Conservation (phyloP, 2,113 vertebrate genomes). For the Irena cyanogastra region DNA sequence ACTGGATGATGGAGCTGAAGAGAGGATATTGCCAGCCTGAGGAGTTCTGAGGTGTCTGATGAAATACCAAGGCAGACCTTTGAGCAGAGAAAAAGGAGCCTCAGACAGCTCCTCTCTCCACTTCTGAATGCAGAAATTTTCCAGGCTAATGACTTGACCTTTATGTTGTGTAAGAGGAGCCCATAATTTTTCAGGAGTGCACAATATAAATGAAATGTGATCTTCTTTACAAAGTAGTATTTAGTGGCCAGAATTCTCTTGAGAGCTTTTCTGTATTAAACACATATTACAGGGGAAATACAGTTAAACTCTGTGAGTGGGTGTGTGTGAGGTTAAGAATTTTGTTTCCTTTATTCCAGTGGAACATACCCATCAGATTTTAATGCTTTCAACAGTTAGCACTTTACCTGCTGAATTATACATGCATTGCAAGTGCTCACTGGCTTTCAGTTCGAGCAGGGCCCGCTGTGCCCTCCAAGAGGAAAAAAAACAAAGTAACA, state of each 20-base stretch:
- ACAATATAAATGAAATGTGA: neutral
- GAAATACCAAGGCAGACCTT: neutral
- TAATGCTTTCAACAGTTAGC: neutral
- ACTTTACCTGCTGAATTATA: neutral
- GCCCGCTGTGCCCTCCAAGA: neutral
- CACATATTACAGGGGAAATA: neutral
- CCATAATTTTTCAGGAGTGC: conserved; percentile 24
- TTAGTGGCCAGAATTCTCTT: neutral
- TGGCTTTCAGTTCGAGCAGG: neutral
- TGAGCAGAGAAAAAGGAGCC: neutral
- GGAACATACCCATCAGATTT: neutral
- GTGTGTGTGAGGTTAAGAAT: neutral
- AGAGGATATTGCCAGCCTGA: neutral
- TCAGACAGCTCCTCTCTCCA: neutral
- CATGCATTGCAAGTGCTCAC: neutral
- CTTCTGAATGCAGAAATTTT: neutral
- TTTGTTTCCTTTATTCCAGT: neutral
- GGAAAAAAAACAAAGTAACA: neutral
- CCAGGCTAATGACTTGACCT: conserved; percentile 40
- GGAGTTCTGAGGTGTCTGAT: neutral
- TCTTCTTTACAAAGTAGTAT: neutral
- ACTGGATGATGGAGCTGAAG: neutral
- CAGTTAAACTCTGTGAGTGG: neutral
- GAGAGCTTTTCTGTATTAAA: neutral
- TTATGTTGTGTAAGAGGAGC: neutral